Evolutionary conservation across 2,113 vertebrate genomes (phyloP), one percentile per base, ranked within the genome.

Genomic region (Cyanistes caeruleus): DNA sequence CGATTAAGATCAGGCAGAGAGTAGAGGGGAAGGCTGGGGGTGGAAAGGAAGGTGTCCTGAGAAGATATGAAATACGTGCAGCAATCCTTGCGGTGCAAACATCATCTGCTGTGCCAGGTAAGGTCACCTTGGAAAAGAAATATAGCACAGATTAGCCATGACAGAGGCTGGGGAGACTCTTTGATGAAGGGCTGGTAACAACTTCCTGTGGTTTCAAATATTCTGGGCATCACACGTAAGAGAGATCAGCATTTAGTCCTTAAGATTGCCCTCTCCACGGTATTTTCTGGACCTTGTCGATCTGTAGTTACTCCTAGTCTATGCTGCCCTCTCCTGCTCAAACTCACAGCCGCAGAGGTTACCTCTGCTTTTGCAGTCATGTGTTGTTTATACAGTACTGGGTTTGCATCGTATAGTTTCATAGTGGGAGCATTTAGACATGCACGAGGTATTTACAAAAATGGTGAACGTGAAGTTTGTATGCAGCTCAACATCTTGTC

Each of bases 271-370:
- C 31, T 28, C 75, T 35, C n/a, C 52, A 2, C 2, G 28, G 17
- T 43, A 9, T 90, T 87, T 72, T 83, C 55, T 78, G 63, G 43
- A 13, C 23, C 28, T 4, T 3, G n/a, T 5, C 13, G 18, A 9
- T 3, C 30, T 28, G 64, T 60, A 13, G 28, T 48, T 96, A 91
- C 88, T 93, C 37, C 75, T 96, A 82, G 97, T 88, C 92, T 87
- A 52, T 90, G 93, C 95, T 97, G 98, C 98, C 98, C 98, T 97
- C 98, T 98, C 43, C 97, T 97, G 98, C 88, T 69, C 6, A 35
- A 10, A 59, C 67, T 43, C 35, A 28, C 64, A 14, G 68, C 14
- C 4, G 28, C 93, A 56, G 17, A 1, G 49, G 12, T 12, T 73
- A 6, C 30, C 3, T 31, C 15, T 11, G 7, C 1, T 0, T 53